A percentile compares a stretch with the other conserved stretches of the same genome.
phyloP scores from a whole-genome alignment of 2,113 vertebrate species.

The Orthonyx spaldingii region DNA sequence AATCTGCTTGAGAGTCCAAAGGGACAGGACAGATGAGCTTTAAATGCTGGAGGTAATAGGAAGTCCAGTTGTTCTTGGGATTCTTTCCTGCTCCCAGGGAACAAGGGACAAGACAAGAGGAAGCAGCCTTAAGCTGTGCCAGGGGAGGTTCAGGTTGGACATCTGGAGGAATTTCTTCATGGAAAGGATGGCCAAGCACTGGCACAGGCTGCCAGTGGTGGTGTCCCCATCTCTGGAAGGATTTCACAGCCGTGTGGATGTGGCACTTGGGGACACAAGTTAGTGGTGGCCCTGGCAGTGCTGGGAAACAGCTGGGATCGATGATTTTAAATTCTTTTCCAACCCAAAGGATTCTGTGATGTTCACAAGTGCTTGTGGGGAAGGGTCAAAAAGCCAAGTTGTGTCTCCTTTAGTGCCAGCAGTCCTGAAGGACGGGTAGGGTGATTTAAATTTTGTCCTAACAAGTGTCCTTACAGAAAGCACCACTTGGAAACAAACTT shows the following conservation, averaged over 20 bases:
- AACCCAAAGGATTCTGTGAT: background rate
- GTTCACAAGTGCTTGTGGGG: background rate
- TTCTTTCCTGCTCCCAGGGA: background rate
- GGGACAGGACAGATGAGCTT: background rate
- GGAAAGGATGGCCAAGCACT: background rate
- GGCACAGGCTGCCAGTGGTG: background rate
- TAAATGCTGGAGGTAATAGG: background rate
- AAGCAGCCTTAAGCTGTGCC: background rate
- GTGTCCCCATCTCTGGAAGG: background rate
- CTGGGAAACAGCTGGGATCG: background rate
- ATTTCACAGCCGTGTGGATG: background rate
- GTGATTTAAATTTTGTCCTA: slow-evolving; percentile 2
- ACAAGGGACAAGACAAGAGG: background rate
- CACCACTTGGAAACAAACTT: slow-evolving; percentile 42
- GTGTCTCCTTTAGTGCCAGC: background rate
- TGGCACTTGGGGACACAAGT: background rate
- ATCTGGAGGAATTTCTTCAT: background rate
- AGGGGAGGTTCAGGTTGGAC: background rate
- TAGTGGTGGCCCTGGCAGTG: background rate
- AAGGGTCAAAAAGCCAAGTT: background rate
- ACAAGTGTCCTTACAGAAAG: slow-evolving; percentile 43
- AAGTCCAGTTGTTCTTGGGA: background rate
- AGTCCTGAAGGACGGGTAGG: background rate
- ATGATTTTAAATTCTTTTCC: background rate
- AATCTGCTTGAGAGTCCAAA: background rate